Evolutionary conservation across 2,797 vertebrate genomes (phyloP).

Genomic region (Enteromius viviparus): DNA sequence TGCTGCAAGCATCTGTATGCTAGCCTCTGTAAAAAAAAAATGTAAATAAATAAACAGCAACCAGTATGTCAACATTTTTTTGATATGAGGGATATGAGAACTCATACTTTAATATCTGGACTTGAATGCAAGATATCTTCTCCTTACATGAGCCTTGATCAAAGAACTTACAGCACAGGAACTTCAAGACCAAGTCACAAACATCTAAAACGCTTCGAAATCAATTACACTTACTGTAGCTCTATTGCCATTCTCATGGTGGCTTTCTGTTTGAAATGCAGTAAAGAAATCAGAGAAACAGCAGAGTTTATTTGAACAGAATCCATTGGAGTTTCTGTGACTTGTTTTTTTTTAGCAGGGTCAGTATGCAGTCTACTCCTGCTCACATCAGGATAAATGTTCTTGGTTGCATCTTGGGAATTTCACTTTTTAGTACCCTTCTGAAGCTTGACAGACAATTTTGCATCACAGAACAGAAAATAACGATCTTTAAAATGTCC

Average conservation of each 20-base stretch:
- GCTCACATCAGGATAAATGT: background rate
- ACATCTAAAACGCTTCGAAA: too few relatives aligned
- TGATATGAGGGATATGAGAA: too few relatives aligned
- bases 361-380: background rate
- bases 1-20: too few relatives aligned
- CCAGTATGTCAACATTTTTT: background rate
- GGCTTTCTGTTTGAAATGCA: background rate
- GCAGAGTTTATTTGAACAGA: too few relatives aligned
- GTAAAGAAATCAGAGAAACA: too few relatives aligned
- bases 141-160: background rate
- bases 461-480: background rate
- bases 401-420: background rate
- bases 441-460: background rate
- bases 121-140: background rate
- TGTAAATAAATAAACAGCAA: too few relatives aligned
- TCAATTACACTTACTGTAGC: background rate
- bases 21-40: too few relatives aligned
- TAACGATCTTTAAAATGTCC: background rate
- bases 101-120: background rate
- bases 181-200: background rate
- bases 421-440: background rate
- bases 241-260: too few relatives aligned
- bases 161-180: background rate
- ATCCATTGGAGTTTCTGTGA: too few relatives aligned
- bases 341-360: too few relatives aligned